phyloP scores from a whole-genome alignment of 2,888 invertebrate genomes.

The Thymelicus acteon region DNA sequence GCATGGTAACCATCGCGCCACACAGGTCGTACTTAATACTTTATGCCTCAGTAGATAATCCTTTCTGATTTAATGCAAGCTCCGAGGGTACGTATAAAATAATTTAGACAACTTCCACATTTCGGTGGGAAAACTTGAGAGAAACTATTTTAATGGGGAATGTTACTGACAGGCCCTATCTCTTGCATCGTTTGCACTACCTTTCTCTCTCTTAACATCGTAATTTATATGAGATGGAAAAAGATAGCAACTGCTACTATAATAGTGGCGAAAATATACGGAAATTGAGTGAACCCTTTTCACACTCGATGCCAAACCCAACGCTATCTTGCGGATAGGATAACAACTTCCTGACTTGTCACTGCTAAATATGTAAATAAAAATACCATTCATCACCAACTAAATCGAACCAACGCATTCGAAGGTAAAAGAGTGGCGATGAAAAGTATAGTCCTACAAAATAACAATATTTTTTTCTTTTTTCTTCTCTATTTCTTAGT shows the following conservation, averaged over 20 bases:
- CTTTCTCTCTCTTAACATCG: slow-evolving; percentile 42
- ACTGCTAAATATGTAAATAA: slow-evolving; percentile 34
- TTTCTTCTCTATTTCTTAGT: too few species aligned
- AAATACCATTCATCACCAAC: slow-evolving; percentile 22
- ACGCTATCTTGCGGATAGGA: slow-evolving; percentile 38
- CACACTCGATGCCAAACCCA: slow-evolving; percentile 50
- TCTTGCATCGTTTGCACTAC: slow-evolving; percentile 40
- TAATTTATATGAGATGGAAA: slow-evolving; percentile 43
- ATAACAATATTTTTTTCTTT: too few species aligned
- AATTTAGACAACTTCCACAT: slow-evolving; percentile 40
- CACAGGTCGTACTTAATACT: too few species aligned
- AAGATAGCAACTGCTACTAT: slow-evolving; percentile 46
- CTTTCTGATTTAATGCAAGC: slow-evolving; percentile 14
- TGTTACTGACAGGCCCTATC: slow-evolving; percentile 53
- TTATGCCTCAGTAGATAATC: background rate
- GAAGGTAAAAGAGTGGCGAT: too few species aligned
- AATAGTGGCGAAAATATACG: slow-evolving; percentile 50
- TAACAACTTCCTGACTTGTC: slow-evolving; percentile 5
- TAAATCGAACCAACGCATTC: too few species aligned
- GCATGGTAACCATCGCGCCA: too few species aligned
- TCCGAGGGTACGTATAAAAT: slow-evolving; percentile 37
- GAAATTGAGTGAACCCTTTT: slow-evolving; percentile 70
- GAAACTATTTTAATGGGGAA: slow-evolving; percentile 63
- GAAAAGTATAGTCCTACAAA: too few species aligned
- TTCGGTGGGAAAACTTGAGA: slow-evolving; percentile 27